phyloP scores from a whole-genome alignment of 2,113 vertebrate genomes.

The Rana temporaria region DNA sequence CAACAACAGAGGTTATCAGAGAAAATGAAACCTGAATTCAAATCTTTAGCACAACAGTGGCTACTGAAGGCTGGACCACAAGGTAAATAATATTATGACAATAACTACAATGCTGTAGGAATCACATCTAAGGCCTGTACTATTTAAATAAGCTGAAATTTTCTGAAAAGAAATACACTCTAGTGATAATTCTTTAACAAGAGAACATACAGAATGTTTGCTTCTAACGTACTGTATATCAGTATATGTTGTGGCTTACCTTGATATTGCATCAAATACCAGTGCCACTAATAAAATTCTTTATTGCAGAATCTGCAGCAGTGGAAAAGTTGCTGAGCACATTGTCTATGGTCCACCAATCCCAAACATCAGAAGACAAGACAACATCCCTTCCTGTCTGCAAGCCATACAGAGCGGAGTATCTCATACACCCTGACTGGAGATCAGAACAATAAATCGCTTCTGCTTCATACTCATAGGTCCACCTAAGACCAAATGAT shows the following conservation, averaged over 20 bases:
- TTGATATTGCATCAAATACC: too few relatives aligned
- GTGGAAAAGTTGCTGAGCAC: conserved; percentile 28
- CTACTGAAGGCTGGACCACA: conserved; percentile 18
- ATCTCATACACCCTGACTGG: conserved; percentile 47
- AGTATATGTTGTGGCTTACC: too few relatives aligned
- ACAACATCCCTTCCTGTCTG: background rate
- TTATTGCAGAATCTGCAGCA: conserved; percentile 32
- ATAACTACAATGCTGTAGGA: background rate
- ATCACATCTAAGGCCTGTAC: background rate
- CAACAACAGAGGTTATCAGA: conserved; percentile 2
- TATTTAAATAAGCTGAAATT: too few relatives aligned
- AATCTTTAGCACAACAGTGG: conserved; percentile 23
- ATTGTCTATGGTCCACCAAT: background rate
- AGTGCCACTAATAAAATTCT: background rate
- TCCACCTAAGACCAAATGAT: too few relatives aligned
- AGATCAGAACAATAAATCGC: background rate
- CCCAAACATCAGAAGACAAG: background rate
- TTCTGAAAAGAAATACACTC: too few relatives aligned
- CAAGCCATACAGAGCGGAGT: conserved; percentile 14
- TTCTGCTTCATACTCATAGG: background rate
- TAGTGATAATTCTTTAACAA: too few relatives aligned
- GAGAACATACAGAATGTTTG: too few relatives aligned
- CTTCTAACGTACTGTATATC: too few relatives aligned
- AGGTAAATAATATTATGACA: conserved; percentile 28
- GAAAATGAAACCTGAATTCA: conserved; percentile 18